Base-by-base conservation (phyloP, 2,113 vertebrate genomes). In the Charina bottae region DNA sequence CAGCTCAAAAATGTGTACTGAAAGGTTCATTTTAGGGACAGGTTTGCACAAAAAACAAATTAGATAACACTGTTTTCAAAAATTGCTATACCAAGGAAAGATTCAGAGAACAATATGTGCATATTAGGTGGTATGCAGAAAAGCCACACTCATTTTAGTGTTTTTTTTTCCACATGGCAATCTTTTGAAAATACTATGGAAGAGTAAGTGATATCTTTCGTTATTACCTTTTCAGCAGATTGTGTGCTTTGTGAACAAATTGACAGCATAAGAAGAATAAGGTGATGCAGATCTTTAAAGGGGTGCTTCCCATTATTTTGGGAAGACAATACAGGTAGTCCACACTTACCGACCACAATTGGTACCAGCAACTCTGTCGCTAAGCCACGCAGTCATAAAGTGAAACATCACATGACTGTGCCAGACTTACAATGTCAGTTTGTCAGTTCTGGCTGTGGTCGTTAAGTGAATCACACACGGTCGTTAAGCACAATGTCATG, bases 161-260 rank as follows among this genome's bases (percentile, higher is more conserved):
- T 60, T 60, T 84, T 49, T 84, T 60, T 15, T 37, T 55, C 37
- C 3, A 87, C 49, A 13, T 6, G 85, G n/a, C 3, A 49, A 92
- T 28, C 90, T 85, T 94, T 85, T 54, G 92, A 68, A 95, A 91
- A 92, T 91, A 89, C 92, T 23, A 83, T 85, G 93, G 89, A 95
- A 94, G 42, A 93, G 78, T 87, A 93, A 94, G 0, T 93, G 88
- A 90, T 37, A 87, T 8, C 58, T 94, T 94, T 93, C 0, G 0
- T 1, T 0, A 15, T 91, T 78, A 68, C 37, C 93, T 93, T 95
- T 93, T 94, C 89, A 93, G 72, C 62, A 94, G 93, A 95, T 89
- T 95, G 94, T 62, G 89, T 62, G 85, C 87, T 86, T 93, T 93
- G 89, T 88, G 92, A 55, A 96, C 92, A 96, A 96, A 94, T 72